phyloP scores from a whole-genome alignment of 1,140 invertebrate species.

The Drosophila kurseongensis region DNA sequence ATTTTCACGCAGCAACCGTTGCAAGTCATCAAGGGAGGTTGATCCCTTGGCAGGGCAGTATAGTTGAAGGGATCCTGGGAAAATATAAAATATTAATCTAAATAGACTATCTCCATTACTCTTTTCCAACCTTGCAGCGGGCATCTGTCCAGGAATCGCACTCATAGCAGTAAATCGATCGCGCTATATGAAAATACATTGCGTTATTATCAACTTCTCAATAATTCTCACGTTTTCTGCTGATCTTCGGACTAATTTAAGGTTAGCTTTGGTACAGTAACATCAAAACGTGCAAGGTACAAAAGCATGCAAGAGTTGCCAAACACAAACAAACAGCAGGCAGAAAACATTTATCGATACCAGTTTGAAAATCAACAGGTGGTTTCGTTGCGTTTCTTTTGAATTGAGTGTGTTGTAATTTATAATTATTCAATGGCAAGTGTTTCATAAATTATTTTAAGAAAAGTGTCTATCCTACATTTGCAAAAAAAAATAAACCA shows the following conservation, averaged over 20 bases:
- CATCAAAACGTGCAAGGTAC: conserved; percentile 32
- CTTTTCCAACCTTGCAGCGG: conserved; percentile 87
- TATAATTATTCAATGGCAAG: no score
- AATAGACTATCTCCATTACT: neutral
- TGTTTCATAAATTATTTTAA: neutral
- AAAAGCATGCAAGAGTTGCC: conserved; percentile 40
- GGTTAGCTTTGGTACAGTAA: conserved; percentile 39
- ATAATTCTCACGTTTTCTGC: neutral
- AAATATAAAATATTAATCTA: neutral
- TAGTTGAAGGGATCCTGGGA: conserved; percentile 94
- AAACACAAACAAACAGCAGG: conserved; percentile 30
- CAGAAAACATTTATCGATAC: conserved; percentile 17
- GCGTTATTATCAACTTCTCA: conserved; percentile 27
- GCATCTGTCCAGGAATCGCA: conserved; percentile 96
- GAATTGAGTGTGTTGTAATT: conserved; percentile 10
- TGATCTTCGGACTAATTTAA: conserved; percentile 23
- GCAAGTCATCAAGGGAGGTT: conserved; percentile 93
- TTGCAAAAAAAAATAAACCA: neutral
- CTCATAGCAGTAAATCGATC: conserved; percentile 96
- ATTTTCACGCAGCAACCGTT: conserved; percentile 98
- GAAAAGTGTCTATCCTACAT: neutral
- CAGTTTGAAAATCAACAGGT: conserved; percentile 8
- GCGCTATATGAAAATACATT: conserved; percentile 86
- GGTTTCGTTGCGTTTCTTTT: conserved; percentile 11
- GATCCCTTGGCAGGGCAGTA: conserved; percentile 92